Conservation (phyloP, 2,888 invertebrate genomes). For the Meloe dianella region DNA sequence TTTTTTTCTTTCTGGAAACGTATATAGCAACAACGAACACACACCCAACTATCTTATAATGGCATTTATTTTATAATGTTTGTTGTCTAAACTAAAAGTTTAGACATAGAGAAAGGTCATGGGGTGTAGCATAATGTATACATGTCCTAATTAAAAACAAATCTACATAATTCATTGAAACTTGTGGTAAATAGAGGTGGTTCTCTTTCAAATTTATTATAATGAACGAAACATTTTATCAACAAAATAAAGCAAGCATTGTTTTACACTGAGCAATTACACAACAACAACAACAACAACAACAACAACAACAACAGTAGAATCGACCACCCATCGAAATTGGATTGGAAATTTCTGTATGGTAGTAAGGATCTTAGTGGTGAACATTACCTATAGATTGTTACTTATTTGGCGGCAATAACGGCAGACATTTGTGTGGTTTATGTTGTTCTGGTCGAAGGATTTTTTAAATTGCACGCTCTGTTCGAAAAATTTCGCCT, state of each 20-base stretch:
- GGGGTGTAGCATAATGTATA: not conserved
- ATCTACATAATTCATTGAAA: not conserved
- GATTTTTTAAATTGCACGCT: slow-evolving; percentile 2
- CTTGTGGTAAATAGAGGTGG: not conserved
- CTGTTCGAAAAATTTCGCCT: not conserved
- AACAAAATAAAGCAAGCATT: too few species aligned
- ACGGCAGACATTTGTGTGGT: not conserved
- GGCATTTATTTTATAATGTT: not conserved
- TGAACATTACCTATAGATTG: not conserved
- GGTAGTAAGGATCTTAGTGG: not conserved
- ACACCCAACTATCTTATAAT: not conserved
- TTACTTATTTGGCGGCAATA: not conserved
- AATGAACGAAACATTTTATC: too few species aligned
- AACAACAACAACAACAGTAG: too few species aligned
- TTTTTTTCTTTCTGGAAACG: not conserved
- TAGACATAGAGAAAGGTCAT: not conserved
- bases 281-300: too few species aligned
- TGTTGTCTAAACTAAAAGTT: not conserved
- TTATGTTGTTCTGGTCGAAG: slow-evolving; percentile 12
- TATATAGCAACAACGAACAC: not conserved
- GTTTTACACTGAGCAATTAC: not conserved
- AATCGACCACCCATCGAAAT: not conserved
- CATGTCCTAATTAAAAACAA: not conserved
- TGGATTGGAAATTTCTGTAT: not conserved
- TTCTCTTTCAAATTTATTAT: not conserved